phyloP scores from a whole-genome alignment of 2,113 vertebrate species.

The Dromas ardeola region DNA sequence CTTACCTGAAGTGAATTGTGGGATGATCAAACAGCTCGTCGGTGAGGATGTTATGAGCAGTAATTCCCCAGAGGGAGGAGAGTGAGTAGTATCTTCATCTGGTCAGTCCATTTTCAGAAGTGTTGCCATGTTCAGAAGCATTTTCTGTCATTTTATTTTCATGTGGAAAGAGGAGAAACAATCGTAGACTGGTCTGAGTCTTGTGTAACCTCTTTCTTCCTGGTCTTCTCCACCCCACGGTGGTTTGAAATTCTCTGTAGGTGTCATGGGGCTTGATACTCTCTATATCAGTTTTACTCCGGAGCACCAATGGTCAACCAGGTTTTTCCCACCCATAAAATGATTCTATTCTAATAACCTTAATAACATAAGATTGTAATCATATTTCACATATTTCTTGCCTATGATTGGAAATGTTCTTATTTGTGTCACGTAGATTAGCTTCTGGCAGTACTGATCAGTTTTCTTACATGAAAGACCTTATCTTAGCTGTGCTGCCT shows the following conservation, averaged over 20 bases:
- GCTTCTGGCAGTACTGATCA: not conserved
- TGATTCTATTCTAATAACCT: not conserved
- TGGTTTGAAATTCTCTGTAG: not conserved
- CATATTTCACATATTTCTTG: not conserved
- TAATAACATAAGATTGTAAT: not conserved
- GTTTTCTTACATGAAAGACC: not conserved
- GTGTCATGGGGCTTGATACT: not conserved
- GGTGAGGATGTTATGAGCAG: not conserved
- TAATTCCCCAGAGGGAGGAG: not conserved
- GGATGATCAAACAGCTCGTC: not conserved
- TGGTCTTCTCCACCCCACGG: not conserved
- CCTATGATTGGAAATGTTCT: not conserved
- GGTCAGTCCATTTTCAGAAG: not conserved
- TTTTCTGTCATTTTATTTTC: not conserved
- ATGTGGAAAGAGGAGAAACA: not conserved
- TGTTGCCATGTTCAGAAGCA: not conserved
- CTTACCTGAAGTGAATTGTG: not conserved
- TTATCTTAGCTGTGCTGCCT: not conserved
- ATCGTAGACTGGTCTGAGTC: not conserved
- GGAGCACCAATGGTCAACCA: not conserved
- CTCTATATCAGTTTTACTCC: not conserved
- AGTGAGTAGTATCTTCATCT: not conserved
- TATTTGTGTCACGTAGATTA: not conserved
- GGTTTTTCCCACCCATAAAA: accelerated
- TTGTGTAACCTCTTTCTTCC: not conserved